Evolutionary conservation across 92 coral and sea anemone species (phyloP), one percentile per base, ranked within the genome.

Genomic region (Heliopora coerulea): DNA sequence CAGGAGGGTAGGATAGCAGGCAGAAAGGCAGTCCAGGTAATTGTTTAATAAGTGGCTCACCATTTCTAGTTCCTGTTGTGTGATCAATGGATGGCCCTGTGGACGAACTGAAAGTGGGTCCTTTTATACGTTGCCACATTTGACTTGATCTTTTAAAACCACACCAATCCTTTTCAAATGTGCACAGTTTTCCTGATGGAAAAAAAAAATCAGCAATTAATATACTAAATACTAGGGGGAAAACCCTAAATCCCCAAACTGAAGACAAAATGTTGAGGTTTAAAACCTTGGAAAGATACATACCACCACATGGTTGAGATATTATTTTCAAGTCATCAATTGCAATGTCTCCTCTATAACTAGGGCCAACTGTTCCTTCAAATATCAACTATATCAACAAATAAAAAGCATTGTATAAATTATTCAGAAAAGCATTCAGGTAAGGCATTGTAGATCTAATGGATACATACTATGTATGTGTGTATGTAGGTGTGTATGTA

Each of bases 51-150:
- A 4, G 42, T 37, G 52, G n/a, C 52, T 46, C n/a, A 89, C 97
- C 97, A 54, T 19, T 33, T 12, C 64, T 6, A 44, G 87, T 80
- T 29, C 96, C 91, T 17, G 83, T 84, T 15, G 96, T 85, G 79
- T 92, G 97, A 68, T 92, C 97, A 3, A 35, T 54, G 1, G 24
- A 7, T 1, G 97, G 97, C 2, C 97, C 97, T 26, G 97, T 92
- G 3, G 78, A 72, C 9, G 79, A 6, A 10, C 96, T 87, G 10
- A 87, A 78, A 0, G 96, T 89, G 1, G 54, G 14, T 0, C 97
- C 96, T 54, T 73, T 75, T 33, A 49, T 41, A 12, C 96, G 89
- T 11, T 33, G 64, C 97, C 97, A 92, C 20, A 28, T 31, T 52
- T 83, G 60, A 42, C 70, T 86, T 48, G 81, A 44, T 13, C 27